Evolutionary conservation across 2,113 vertebrate species (phyloP).

Genomic region (Oryzias woworae): DNA sequence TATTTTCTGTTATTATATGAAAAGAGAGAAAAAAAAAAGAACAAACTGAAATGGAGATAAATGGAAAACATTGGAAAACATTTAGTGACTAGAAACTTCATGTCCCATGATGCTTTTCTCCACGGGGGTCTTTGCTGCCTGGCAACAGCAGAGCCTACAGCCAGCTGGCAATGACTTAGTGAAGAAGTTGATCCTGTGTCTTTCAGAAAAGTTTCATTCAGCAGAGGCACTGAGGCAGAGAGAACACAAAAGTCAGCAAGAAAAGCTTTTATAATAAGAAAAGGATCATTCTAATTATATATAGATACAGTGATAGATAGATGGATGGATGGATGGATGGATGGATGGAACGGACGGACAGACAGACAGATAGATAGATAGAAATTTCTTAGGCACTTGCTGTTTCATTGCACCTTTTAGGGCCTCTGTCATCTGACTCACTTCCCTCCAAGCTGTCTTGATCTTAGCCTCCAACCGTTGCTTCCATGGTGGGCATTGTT

Average conservation of each 20-base stretch:
- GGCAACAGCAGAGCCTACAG: constrained; percentile 15
- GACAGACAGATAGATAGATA: no score
- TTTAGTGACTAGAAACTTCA: constrained; percentile 31
- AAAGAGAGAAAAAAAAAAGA: constrained; percentile 23
- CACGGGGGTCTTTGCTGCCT: constrained; percentile 20
- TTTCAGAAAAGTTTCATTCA: constrained; percentile 15
- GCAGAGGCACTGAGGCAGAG: not conserved
- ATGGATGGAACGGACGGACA: no score
- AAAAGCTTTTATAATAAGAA: no score
- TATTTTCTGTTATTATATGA: constrained; percentile 21
- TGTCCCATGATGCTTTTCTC: constrained; percentile 37
- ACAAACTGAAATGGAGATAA: constrained; percentile 11
- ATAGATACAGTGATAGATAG: no score
- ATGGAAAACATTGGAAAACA: constrained; percentile 15
- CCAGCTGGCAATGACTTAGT: constrained; percentile 8
- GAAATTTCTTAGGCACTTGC: no score
- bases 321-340: no score
- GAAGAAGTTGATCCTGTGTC: not conserved
- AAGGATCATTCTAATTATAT: no score
- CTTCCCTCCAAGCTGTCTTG: no score
- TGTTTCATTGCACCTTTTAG: no score
- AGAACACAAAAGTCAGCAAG: not conserved
- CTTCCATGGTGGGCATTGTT: no score
- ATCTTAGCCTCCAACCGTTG: no score
- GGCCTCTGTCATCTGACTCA: no score